Percentiles rank a stretch among this genome's conserved stretches.
Evolutionary conservation across 2,888 invertebrate genomes (phyloP).

Genomic region (Dasysyrphus tricinctus): DNA sequence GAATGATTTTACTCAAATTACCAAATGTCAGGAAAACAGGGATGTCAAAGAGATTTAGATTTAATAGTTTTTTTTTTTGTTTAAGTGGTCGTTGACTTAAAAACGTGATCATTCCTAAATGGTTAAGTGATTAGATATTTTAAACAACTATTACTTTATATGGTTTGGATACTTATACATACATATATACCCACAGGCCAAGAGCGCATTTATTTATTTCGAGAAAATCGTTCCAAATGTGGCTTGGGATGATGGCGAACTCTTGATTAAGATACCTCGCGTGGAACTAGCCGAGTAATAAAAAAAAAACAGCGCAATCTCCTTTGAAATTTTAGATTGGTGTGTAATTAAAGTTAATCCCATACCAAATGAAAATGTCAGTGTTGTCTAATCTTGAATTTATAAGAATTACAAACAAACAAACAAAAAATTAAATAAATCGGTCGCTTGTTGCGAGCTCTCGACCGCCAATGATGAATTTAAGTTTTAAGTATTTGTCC

Average conservation of each 20-base stretch:
- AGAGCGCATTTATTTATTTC: conserved; percentile 24
- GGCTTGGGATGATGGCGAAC: neutral
- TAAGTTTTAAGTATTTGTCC: neutral
- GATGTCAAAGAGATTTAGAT: conserved; percentile 14
- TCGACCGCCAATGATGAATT: conserved; percentile 16
- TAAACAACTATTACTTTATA: conserved; percentile 30
- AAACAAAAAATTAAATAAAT: conserved; percentile 40
- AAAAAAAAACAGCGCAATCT: conserved; percentile 9
- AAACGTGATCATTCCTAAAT: conserved; percentile 50
- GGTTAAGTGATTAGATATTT: conserved; percentile 34
- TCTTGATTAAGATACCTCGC: conserved; percentile 35
- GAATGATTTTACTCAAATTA: neutral
- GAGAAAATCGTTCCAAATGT: neutral
- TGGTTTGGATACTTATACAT: neutral
- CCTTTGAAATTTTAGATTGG: conserved; percentile 61
- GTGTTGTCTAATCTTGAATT: conserved; percentile 47
- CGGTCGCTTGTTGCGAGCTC: conserved; percentile 15
- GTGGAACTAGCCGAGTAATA: neutral
- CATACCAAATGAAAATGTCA: conserved; percentile 68
- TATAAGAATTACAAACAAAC: conserved; percentile 14
- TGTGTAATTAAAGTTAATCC: conserved; percentile 69
- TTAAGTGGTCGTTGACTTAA: conserved; percentile 1
- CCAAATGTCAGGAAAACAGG: neutral
- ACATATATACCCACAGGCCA: neutral
- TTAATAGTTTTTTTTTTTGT: neutral